These are phyloP conservation scores for Chrysocyon brachyurus DNA, from an alignment of 2,797 vertebrate species.

Conservation along the genomic window DNA sequence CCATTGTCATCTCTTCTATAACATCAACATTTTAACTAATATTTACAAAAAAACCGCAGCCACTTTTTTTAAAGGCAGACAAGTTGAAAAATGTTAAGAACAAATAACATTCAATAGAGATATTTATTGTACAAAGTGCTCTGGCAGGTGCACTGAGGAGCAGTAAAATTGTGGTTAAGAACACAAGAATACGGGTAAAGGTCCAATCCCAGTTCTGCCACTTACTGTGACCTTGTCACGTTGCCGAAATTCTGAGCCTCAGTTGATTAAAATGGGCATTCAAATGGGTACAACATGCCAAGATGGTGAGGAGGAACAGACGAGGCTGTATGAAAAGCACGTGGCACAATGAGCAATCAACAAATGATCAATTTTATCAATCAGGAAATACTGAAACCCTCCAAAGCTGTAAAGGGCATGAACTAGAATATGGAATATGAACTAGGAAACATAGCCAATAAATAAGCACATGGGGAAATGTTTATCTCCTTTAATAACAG, in stretches of 20 bases:
- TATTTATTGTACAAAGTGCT: background rate
- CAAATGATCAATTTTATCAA: background rate
- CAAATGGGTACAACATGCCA: background rate
- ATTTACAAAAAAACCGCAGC: background rate
- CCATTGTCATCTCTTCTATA: background rate
- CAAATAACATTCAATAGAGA: background rate
- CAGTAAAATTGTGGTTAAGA: background rate
- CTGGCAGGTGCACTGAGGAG: background rate
- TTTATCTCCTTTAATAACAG: background rate
- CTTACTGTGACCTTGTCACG: background rate
- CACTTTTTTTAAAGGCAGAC: background rate
- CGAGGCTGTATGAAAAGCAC: background rate
- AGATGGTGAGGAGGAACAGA: background rate
- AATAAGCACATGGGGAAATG: background rate
- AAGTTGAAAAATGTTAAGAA: background rate
- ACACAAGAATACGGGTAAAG: background rate
- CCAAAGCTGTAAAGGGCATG: background rate
- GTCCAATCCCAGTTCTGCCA: background rate
- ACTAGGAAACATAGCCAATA: conserved; percentile 5
- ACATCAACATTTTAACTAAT: background rate
- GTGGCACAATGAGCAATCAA: background rate
- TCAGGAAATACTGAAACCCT: background rate
- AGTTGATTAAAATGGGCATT: background rate
- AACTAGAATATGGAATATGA: background rate
- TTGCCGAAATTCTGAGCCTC: background rate